Evolutionary conservation across 2,797 vertebrate genomes (phyloP).

Genomic region (Sparus aurata): DNA sequence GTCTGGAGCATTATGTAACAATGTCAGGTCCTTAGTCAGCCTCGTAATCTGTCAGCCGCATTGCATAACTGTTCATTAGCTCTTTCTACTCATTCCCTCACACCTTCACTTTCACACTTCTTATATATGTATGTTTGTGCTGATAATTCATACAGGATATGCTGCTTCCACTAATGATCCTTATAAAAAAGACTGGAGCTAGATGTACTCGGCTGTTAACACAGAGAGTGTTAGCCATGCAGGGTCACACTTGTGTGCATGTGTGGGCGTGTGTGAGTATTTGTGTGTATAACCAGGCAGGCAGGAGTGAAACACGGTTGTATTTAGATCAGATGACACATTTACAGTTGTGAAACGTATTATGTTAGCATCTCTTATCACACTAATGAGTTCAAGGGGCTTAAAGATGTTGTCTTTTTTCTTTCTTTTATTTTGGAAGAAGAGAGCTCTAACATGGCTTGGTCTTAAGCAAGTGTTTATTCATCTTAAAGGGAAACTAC

Average conservation of each 20-base stretch:
- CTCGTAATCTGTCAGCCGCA: conserved; percentile 71
- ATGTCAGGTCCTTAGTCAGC: conserved; percentile 62
- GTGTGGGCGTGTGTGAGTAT: conserved; percentile 17
- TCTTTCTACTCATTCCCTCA: conserved; percentile 50
- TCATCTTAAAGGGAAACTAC: neutral
- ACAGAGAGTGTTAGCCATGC: conserved; percentile 6
- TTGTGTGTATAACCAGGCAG: conserved; percentile 2
- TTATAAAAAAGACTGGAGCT: conserved; percentile 11
- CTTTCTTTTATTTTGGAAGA: neutral
- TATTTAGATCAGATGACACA: neutral
- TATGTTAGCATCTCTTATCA: neutral
- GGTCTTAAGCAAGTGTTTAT: neutral
- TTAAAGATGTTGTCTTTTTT: neutral
- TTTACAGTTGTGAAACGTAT: conserved; percentile 4
- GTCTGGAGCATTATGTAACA: conserved; percentile 79
- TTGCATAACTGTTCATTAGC: conserved; percentile 79
- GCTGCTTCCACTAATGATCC: neutral
- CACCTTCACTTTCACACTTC: conserved; percentile 45
- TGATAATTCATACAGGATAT: conserved; percentile 9
- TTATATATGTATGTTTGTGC: conserved; percentile 1
- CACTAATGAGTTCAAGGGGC: neutral
- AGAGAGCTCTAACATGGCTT: too few relatives aligned
- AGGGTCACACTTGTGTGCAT: neutral
- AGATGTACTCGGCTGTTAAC: conserved; percentile 9
- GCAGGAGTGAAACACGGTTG: neutral